A percentile compares a stretch with the other conserved stretches of the same genome.
Conservation (phyloP, 2,797 vertebrate genomes). For the Taeniopygia guttata region DNA sequence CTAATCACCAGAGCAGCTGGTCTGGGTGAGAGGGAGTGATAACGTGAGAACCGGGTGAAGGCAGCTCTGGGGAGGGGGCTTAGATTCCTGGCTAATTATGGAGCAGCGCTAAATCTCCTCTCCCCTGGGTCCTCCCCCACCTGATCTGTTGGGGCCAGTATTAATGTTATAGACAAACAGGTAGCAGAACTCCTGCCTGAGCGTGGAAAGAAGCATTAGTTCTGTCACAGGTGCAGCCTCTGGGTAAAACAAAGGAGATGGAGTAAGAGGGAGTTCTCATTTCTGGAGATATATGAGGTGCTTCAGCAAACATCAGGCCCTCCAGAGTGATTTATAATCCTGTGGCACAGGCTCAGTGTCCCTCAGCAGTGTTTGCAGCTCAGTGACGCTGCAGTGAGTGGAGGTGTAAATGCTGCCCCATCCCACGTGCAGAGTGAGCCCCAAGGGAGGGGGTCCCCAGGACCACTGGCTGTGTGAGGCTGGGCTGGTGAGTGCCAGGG, state of each 20-base stretch:
- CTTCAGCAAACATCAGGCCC: background rate
- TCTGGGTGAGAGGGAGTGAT: constrained; percentile 63
- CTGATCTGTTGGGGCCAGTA: background rate
- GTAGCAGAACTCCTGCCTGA: constrained; percentile 3
- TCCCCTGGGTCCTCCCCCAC: background rate
- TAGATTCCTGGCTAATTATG: constrained; percentile 31
- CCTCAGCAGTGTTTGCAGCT: background rate
- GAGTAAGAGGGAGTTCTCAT: background rate
- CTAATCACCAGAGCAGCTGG: constrained; percentile 59
- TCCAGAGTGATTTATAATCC: background rate
- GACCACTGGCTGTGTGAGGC: background rate
- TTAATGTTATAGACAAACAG: constrained; percentile 23
- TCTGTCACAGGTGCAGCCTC: constrained; percentile 17
- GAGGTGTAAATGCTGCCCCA: background rate
- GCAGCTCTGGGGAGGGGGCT: constrained; percentile 39
- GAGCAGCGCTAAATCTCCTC: background rate
- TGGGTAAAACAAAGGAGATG: constrained; percentile 10
- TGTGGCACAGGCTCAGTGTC: background rate
- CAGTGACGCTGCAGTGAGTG: rapidly evolving
- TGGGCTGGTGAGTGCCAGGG: rapidly evolving
- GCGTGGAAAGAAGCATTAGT: background rate
- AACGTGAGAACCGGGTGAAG: background rate
- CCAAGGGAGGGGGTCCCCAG: background rate
- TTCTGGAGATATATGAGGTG: background rate
- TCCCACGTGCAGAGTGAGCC: background rate